Percentiles rank a stretch among this genome's conserved stretches.
Evolutionary conservation across 2,113 vertebrate species (phyloP).

Genomic region (Hassar affinis): DNA sequence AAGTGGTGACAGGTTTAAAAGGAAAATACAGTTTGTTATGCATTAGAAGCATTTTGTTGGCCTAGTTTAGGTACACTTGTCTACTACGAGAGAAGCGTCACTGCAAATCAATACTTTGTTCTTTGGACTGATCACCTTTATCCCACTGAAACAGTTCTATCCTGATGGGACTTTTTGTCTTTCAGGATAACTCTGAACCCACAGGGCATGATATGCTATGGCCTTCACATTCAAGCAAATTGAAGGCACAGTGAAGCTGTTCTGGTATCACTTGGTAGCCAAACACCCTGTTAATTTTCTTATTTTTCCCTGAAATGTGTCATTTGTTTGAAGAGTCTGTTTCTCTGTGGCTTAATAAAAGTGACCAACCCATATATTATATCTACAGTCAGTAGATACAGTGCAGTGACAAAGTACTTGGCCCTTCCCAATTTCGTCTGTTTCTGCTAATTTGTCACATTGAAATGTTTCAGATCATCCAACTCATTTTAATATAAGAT

Average conservation of each 20-base stretch:
- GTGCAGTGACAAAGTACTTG: too few relatives aligned
- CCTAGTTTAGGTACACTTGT: neutral
- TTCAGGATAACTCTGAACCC: neutral
- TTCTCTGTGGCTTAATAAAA: neutral
- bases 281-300: neutral
- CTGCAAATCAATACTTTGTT: neutral
- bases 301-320: neutral
- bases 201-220: neutral
- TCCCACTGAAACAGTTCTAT: neutral
- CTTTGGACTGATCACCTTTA: slow-evolving; percentile 16
- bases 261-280: neutral
- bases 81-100: neutral
- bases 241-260: neutral
- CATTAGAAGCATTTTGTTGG: neutral
- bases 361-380: neutral
- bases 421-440: too few relatives aligned
- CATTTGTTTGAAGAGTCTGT: neutral
- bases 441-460: too few relatives aligned
- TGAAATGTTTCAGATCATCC: too few relatives aligned
- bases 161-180: neutral
- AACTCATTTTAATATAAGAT: too few relatives aligned
- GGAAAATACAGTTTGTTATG: neutral
- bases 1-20: neutral
- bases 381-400: neutral
- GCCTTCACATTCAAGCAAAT: neutral